Base-by-base conservation (phyloP, 1,140 invertebrate species). In the Drosophila ficusphila region DNA sequence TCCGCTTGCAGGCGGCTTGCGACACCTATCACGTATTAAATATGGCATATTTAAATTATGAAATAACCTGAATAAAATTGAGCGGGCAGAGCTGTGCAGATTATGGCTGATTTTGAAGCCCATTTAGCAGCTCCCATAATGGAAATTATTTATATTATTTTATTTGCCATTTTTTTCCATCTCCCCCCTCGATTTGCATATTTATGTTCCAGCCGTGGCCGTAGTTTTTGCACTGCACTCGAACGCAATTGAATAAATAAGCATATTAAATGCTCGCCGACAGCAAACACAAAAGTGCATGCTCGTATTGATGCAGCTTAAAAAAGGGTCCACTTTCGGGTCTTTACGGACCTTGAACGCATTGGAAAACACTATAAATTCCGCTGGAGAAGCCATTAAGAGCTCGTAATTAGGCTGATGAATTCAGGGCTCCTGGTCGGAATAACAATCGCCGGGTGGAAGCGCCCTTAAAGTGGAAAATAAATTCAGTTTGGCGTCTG, bases 11-110 rank as follows among this genome's bases (percentile, higher is more conserved):
- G 79, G 57, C 54, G 27, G 33, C 62, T 52, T 49, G 48, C 70
- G 70, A 85, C 79, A 79, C 64, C 58, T 58, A 57, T 51, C 41
- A 27, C 33, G 52, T 52, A 34, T 67, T 52, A 34, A 62, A 73
- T 73, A 62, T 73, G 68, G 16, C 56, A 73, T 72, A 53, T 73
- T 73, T 62, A 74, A 74, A 74, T 74, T 49, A 60, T 52, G 33
- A 51, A 46, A 72, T 60, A 51, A 38, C 49, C 27, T 42, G 23
- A 12, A 69, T 70, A 33, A 51, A 51, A 41, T 31, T 14, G 27
- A 36, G 57, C 58, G 46, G 38, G 41, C 12, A 27, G 49, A 48
- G 44, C 33, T 6, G 18, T n/a, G 56, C 16, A 51, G 53, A 72
- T 72, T 62, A 73, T 31, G 41, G 39, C 31, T 72, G 57, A 73